Base-by-base conservation (phyloP, 1,140 invertebrate genomes). In the Zophobas morio region DNA sequence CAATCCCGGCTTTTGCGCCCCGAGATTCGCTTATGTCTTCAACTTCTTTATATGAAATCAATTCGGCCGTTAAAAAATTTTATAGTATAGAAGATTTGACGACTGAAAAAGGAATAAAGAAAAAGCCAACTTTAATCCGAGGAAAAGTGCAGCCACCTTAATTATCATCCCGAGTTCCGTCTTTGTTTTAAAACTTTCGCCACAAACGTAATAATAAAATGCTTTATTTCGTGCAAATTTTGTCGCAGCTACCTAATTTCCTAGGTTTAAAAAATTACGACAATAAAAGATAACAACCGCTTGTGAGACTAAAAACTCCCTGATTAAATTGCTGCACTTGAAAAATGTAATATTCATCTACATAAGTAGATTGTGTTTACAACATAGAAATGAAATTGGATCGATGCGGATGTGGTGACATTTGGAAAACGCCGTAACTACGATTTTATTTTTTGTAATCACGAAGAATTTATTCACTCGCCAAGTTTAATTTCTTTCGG, bases 21-120 rank as follows among this genome's bases (percentile, higher is more conserved):
- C 47, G 34, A 57, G 70, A 78, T 78, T 72, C 79, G 79, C 79
- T 76, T 78, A 78, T 80, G 77, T 80, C 79, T 78, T 80, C 79
- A 78, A 78, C 76, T 80, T 76, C 71, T 57, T 74, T 74, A 74
- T 74, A 57, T 40, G 46, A 72, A 51, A 72, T 72, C 70, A 53
- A 72, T 72, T 72, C 47, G 70, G 8, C 60, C 60, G 60, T 66
- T 66, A 66, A 66, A 66, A 51, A 66, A 66, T 40, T 42, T 40
- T 42, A 66, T 66, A 42, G 39, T 66, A 32, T 8, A 40, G 60
- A 66, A 66, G 42, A 66, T 66, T 57, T 66, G n/a, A 51, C 49
- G n/a, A 51, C 2, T 20, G 6, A 46, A 51, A 51, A 51, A 20
- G 49, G n/a, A 51, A 51, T 2, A 20, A 20, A 4, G n/a, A 20